Base-by-base conservation (phyloP, 64 coral and sea anemone species). In the Porites australiensis region DNA sequence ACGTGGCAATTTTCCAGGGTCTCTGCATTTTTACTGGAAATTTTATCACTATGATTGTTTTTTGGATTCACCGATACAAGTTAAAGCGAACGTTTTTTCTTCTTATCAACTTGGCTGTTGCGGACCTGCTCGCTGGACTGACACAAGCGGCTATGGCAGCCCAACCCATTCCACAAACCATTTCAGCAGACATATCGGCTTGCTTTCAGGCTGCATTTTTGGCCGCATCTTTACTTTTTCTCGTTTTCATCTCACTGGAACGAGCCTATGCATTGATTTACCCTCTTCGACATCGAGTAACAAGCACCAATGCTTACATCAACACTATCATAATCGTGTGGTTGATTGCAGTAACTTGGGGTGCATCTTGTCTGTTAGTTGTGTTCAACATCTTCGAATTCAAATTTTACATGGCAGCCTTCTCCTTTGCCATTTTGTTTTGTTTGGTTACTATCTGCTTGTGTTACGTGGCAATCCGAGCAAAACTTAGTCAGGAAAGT, bases 11-110 rank as follows among this genome's bases (percentile, higher is more conserved):
- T n/a, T n/a, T n/a, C n/a, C n/a, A n/a, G n/a, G n/a, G n/a, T n/a
- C n/a, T n/a, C n/a, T n/a, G n/a, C n/a, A n/a, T n/a, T n/a, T n/a
- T n/a, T n/a, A n/a, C n/a, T n/a, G n/a, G n/a, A n/a, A n/a, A n/a
- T n/a, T n/a, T n/a, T n/a, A n/a, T n/a, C n/a, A n/a, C 77, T 16
- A 59, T 59, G 45, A 60, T 58, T 13, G 77, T 79, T n/a, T 79
- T 79, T n/a, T 79, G 77, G 77, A 79, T 58, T 43, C 9, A 79
- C 77, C 77, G 77, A 58, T 22, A 21, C 77, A 79, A 59, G 60
- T 23, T 79, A 12, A 57, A 59, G 21, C 77, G 77, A 37, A 79
- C 77, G 1, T 79, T 21, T 3, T 79, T 79, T 5, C 53, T 79
- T 60, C 77, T 79, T 27, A 58, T 79, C 18, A 79, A 79, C 77